A percentile compares a stretch with the other conserved stretches of the same genome.
Evolutionary conservation across 2,797 vertebrate species (phyloP).

Genomic region (Sebastes taczanowskii): DNA sequence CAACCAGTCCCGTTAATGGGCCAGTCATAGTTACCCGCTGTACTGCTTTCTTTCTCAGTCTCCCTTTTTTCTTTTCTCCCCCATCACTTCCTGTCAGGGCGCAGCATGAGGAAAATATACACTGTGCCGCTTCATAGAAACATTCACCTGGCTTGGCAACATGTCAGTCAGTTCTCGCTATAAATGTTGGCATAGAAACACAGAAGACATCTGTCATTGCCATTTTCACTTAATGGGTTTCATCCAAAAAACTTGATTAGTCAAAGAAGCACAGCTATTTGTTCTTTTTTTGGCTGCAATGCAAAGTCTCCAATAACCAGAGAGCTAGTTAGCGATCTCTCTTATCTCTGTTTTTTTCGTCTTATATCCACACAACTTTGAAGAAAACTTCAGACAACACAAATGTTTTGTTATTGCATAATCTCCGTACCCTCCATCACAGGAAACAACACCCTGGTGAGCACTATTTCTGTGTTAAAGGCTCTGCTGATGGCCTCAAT

Average conservation of each 20-base stretch:
- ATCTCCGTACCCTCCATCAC: constrained; percentile 44
- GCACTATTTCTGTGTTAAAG: constrained; percentile 46
- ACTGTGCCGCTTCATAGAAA: constrained; percentile 11
- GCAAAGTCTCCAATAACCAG: constrained; percentile 31
- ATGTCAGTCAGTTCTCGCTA: neutral
- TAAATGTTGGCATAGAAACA: constrained; percentile 22
- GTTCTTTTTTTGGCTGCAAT: constrained; percentile 37
- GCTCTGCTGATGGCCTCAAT: constrained; percentile 42
- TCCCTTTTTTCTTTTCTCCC: constrained; percentile 13
- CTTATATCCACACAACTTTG: constrained; percentile 28
- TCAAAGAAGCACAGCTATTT: constrained; percentile 48
- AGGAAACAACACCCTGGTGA: constrained; percentile 41
- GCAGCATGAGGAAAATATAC: constrained; percentile 14
- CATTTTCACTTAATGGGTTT: constrained; percentile 22
- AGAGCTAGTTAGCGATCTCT: constrained; percentile 21
- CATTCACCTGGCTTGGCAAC: constrained; percentile 44
- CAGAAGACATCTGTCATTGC: constrained; percentile 25
- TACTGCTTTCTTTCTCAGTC: constrained; percentile 23
- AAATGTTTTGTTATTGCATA: constrained; percentile 55
- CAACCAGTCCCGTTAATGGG: constrained; percentile 67
- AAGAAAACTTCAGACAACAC: constrained; percentile 46
- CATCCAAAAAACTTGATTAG: constrained; percentile 44
- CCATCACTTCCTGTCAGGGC: constrained; percentile 36
- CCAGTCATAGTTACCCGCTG: constrained; percentile 54
- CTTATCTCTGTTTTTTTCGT: neutral